Evolutionary conservation across 1,140 invertebrate species (phyloP).

Genomic region (Globodera rostochiensis): DNA sequence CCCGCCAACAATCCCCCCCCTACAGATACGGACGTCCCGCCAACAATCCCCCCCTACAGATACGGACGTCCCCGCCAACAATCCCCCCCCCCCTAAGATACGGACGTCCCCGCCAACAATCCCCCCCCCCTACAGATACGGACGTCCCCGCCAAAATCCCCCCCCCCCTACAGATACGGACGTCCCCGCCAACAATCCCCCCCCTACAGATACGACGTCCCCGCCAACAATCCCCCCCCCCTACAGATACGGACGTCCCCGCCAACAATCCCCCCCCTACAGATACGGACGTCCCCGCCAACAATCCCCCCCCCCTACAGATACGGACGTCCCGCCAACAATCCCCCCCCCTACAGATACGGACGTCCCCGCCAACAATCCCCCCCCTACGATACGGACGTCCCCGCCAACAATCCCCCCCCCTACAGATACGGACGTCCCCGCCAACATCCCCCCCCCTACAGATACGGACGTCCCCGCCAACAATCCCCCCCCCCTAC

Average conservation of each 20-base stretch:
- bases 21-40: too few relatives aligned
- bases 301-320: neutral
- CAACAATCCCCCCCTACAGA: neutral
- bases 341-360: slow-evolving; percentile 4
- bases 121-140: slow-evolving; percentile 3
- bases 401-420: too few relatives aligned
- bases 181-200: slow-evolving; percentile 3
- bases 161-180: neutral
- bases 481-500: neutral
- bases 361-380: slow-evolving; percentile 2
- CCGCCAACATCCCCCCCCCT: neutral
- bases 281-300: slow-evolving; percentile 7
- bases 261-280: neutral
- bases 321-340: slow-evolving; percentile 4
- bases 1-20: neutral
- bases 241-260: slow-evolving; percentile 6
- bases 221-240: neutral
- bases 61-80: slow-evolving; percentile 3
- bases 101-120: slow-evolving; percentile 1
- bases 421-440: slow-evolving; percentile 5
- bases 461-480: slow-evolving; percentile 8
- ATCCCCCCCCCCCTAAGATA: slow-evolving; percentile 1
- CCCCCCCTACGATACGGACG: too few relatives aligned
- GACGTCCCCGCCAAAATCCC: slow-evolving; percentile 1
- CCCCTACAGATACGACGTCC: slow-evolving; percentile 4